Evolutionary conservation across 2,888 invertebrate genomes (phyloP).

Genomic region (Amorpha juglandis): DNA sequence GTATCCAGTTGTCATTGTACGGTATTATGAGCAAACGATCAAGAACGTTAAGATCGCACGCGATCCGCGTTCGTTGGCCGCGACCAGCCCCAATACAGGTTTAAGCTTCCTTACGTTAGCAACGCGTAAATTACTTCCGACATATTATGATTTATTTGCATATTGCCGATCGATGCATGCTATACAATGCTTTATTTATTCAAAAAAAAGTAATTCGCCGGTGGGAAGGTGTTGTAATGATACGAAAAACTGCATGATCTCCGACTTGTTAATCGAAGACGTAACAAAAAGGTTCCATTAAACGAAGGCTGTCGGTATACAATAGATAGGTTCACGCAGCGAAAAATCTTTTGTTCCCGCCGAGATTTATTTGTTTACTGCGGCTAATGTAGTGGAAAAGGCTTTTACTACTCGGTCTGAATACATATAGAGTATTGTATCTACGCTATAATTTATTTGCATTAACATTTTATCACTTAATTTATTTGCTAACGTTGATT

Average conservation of each 20-base stretch:
- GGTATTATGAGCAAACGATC: constrained; percentile 42
- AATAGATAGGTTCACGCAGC: constrained; percentile 6
- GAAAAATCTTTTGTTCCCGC: constrained; percentile 20
- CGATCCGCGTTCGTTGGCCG: constrained; percentile 61
- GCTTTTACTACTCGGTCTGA: constrained; percentile 12
- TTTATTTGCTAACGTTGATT: background rate
- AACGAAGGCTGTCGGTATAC: background rate
- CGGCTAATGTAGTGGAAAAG: constrained; percentile 18
- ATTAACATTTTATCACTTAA: constrained; percentile 8
- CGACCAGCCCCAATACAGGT: constrained; percentile 66
- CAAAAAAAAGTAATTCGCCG: constrained; percentile 32
- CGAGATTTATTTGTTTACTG: constrained; percentile 23
- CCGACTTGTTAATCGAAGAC: constrained; percentile 15
- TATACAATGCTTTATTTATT: constrained; percentile 30
- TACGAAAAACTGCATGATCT: constrained; percentile 10
- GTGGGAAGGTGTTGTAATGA: constrained; percentile 27
- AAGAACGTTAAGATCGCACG: constrained; percentile 47
- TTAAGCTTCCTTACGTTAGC: constrained; percentile 60
- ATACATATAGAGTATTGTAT: constrained; percentile 7
- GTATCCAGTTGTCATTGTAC: constrained; percentile 20
- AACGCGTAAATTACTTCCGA: constrained; percentile 67
- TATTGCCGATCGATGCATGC: constrained; percentile 41
- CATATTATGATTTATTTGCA: constrained; percentile 53
- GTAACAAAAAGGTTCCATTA: constrained; percentile 10
- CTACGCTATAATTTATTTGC: constrained; percentile 14